Evolutionary conservation across 2,113 vertebrate species (phyloP), one percentile per base, ranked within the genome.

Genomic region (Corythoichthys intestinalis): DNA sequence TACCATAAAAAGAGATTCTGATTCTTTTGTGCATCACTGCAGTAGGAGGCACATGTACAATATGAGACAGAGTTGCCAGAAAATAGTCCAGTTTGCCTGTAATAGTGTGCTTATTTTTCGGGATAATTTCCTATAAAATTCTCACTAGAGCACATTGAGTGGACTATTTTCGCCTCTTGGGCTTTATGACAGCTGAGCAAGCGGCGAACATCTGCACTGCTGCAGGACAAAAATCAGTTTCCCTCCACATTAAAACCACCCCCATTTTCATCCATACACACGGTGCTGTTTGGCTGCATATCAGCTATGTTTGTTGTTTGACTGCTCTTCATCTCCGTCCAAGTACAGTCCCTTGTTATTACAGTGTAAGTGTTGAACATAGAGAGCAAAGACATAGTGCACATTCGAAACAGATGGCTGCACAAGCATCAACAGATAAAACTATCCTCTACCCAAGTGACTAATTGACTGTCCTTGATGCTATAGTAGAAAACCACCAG

Each of bases 181-280:
- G 87, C 67, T 86, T 68, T 62, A 64, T 83, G 82, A 88, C 90
- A 91, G 90, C 90, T 91, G 92, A 91, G 90, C 85, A 80, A 81
- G 68, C 81, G 75, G 73, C 73, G 74, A 90, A 85, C 90, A 91
- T 91, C 89, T 93, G 91, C 81, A 86, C 81, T 83, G 85, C 91
- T 80, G 87, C 79, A 71, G 89, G 90, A 85, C 81, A 85, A 85
- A 87, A 78, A 78, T 69, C 68, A 82, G 73, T 78, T 79, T 66
- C 70, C 75, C 48, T 28, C 14, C 49, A 39, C 50, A 54, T 66
- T 53, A 41, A 41, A 53, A 39, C 47, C 50, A 68, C 77, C 62
- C 75, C 70, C 75, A 63, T 66, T 59, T 52, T 53, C 41, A 39
- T 39, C 54, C 62, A 44, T 65, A 63, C 60, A 68, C 58, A 81